Percentiles rank a stretch among this genome's conserved stretches.
phyloP scores from a whole-genome alignment of 2,113 vertebrate species.

The Sylvietta virens region DNA sequence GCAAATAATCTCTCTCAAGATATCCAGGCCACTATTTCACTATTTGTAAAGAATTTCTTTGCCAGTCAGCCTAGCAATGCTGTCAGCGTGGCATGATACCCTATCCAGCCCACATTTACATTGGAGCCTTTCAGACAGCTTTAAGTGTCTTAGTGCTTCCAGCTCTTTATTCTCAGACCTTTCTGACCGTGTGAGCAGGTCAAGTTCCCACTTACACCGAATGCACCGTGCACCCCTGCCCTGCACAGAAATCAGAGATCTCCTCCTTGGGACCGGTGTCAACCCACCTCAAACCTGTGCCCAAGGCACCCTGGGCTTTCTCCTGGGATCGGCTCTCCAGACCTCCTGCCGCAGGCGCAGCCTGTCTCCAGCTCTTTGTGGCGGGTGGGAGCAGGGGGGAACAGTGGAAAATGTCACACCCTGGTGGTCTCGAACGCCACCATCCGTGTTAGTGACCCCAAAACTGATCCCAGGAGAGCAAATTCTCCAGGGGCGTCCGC shows the following conservation, averaged over 20 bases:
- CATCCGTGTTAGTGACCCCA: neutral
- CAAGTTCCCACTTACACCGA: neutral
- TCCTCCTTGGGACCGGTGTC: neutral
- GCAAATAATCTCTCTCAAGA: neutral
- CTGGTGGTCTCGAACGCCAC: neutral
- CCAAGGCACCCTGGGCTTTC: neutral
- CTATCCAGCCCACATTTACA: neutral
- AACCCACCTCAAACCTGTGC: fast-evolving
- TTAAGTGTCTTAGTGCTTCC: neutral
- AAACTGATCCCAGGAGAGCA: neutral
- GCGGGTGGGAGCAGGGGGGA: neutral
- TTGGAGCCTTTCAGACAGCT: neutral
- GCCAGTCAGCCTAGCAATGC: neutral
- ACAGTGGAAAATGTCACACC: neutral
- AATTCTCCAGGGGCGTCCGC: neutral
- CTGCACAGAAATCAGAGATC: neutral
- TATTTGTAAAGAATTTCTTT: neutral
- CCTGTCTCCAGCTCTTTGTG: neutral
- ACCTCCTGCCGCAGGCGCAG: fast-evolving
- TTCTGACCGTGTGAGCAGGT: neutral
- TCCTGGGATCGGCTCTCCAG: neutral
- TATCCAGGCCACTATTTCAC: neutral
- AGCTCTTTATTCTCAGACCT: neutral
- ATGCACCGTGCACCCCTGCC: fast-evolving
- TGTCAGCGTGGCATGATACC: neutral